A percentile compares a stretch with the other conserved stretches of the same genome.
These are phyloP conservation scores for Papilio helenus DNA, from an alignment of 1,140 invertebrate species.

Conservation along the genomic window DNA sequence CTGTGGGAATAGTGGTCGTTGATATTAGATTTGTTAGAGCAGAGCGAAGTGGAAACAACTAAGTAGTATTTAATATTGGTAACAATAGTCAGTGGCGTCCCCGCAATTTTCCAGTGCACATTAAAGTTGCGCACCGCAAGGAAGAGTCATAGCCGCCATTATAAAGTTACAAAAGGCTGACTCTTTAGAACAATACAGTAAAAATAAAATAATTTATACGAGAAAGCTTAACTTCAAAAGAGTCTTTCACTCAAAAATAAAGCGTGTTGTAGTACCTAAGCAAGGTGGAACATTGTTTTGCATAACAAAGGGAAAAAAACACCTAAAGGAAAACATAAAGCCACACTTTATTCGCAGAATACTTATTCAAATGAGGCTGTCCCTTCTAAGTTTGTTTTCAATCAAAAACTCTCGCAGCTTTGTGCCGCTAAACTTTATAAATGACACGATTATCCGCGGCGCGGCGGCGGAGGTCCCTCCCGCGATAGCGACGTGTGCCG, in stretches of 20 bases:
- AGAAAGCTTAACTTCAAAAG: slow-evolving; percentile 82
- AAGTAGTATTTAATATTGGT: slow-evolving; percentile 4
- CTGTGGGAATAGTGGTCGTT: background rate
- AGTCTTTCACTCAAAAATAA: slow-evolving; percentile 83
- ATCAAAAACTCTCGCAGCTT: slow-evolving; percentile 81
- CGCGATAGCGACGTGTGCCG: slow-evolving; percentile 64
- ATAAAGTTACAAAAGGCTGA: slow-evolving; percentile 73
- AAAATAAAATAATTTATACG: slow-evolving; percentile 82
- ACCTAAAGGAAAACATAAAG: slow-evolving; percentile 83
- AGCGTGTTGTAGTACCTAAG: slow-evolving; percentile 82
- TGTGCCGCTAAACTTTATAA: slow-evolving; percentile 82
- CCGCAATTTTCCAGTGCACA: slow-evolving; percentile 46
- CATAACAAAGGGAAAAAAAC: slow-evolving; percentile 82
- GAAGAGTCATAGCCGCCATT: slow-evolving; percentile 66
- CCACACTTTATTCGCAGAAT: slow-evolving; percentile 82
- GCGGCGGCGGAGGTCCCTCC: slow-evolving; percentile 52
- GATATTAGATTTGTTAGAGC: background rate
- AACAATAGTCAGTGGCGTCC: slow-evolving; percentile 12
- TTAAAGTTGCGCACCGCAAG: slow-evolving; percentile 64
- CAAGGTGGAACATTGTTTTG: slow-evolving; percentile 83
- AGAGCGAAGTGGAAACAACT: background rate
- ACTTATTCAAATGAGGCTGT: slow-evolving; percentile 83
- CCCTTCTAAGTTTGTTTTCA: slow-evolving; percentile 83
- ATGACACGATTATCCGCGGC: slow-evolving; percentile 80
- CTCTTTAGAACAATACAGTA: slow-evolving; percentile 78